These are phyloP conservation scores for Cygnus atratus DNA, from an alignment of 2,113 vertebrate species.

Conservation along the genomic window DNA sequence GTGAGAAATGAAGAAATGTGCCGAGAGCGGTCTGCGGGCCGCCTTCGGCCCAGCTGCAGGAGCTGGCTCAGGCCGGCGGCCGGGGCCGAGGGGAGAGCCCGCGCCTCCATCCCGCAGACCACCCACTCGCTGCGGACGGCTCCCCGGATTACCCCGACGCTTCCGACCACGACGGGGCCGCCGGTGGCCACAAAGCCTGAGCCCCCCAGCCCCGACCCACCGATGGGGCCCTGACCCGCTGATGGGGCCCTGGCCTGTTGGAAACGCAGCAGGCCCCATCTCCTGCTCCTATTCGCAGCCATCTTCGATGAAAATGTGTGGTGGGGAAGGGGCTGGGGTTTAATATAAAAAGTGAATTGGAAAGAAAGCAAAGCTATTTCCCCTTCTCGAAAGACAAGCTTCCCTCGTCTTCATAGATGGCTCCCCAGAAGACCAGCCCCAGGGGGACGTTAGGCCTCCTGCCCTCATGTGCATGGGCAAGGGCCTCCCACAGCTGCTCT, in stretches of 20 bases:
- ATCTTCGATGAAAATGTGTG: too few relatives aligned
- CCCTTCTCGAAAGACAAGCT: too few relatives aligned
- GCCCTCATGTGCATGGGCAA: rapidly evolving
- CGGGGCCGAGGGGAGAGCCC: slow-evolving; percentile 41
- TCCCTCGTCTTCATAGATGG: rapidly evolving
- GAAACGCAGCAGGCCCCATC: not conserved
- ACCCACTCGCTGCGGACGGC: slow-evolving; percentile 72
- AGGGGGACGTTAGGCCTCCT: not conserved
- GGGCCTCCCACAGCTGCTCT: not conserved
- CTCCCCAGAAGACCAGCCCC: not conserved
- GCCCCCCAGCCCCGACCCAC: not conserved
- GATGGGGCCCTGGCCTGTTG: not conserved
- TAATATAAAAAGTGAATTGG: not conserved
- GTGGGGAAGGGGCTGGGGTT: not conserved
- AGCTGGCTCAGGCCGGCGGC: slow-evolving; percentile 67
- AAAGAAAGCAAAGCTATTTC: not conserved
- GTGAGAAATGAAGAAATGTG: slow-evolving; percentile 98
- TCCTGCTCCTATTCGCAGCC: not conserved
- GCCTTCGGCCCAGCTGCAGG: slow-evolving; percentile 79
- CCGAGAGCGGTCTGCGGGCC: slow-evolving; percentile 76
- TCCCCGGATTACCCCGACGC: slow-evolving; percentile 40
- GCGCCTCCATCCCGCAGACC: slow-evolving; percentile 73
- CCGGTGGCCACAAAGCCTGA: not conserved
- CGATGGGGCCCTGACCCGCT: not conserved
- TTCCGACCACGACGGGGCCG: not conserved